Base-by-base conservation (phyloP, 2,797 vertebrate genomes). In the Sebastes trivittatus region DNA sequence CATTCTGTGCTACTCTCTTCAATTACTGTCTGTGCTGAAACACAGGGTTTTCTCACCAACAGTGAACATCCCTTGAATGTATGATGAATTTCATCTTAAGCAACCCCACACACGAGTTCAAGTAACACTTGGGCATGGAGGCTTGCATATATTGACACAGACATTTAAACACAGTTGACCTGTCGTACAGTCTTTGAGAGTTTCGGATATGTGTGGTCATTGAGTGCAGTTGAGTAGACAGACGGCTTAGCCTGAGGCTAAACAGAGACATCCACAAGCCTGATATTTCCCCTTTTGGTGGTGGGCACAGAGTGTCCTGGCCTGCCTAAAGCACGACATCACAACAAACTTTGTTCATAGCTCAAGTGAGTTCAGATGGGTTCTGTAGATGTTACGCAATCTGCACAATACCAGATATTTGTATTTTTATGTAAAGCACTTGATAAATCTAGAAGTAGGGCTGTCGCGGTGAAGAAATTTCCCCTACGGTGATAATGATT, bases 271-370 rank as follows among this genome's bases (percentile, higher is more conserved):
- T 77, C 59, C 54, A 22, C 23, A 16, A 38, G 55, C 30, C 46
- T 54, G 69, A 75, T 70, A 71, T 66, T 66, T 78, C 65, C 14
- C 62, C 42, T 25, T 80, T 79, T 66, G 49, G 56, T 20, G 61
- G 32, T 30, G 32, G 65, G 9, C 11, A 20, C 9, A 11, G 38
- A 46, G 14, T 32, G 56, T 49, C 29, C 29, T 61, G 59, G 63
- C 56, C 38, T 67, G 42, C 55, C 9, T 10, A 36, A 72, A 55
- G 42, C 42, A 49, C 42, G 4, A 20, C 27, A 64, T 72, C 58
- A 77, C 27, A 77, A 42, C 22, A 58, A 10, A 11, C 61, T 66
- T 61, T 22, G 14, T 67, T 60, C 23, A 23, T 63, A 32, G 52
- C 25, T 49, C 27, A 77, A 46, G 69, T 10, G 36, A 81, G 25